Evolutionary conservation across 2,888 invertebrate genomes (phyloP).

Genomic region (Pristionchus fissidentatus): DNA sequence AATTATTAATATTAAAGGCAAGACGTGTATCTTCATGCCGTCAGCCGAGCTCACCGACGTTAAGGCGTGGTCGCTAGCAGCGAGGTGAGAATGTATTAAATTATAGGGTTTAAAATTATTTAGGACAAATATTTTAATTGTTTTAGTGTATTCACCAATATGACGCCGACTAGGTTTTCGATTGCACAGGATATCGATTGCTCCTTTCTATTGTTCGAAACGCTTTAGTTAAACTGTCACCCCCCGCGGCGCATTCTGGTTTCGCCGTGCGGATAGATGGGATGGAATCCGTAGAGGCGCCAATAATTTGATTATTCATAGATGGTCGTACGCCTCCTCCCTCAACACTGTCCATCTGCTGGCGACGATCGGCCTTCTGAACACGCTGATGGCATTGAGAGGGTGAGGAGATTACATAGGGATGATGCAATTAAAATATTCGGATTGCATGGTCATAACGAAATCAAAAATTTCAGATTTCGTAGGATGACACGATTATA

Average conservation of each 20-base stretch:
- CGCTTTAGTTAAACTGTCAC: no score
- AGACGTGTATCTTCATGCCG: constrained; percentile 72
- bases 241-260: no score
- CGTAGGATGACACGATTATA: no score
- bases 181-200: not conserved
- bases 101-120: no score
- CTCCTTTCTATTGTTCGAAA: no score
- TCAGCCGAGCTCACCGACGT: constrained; percentile 40
- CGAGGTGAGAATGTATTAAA: constrained; percentile 8
- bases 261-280: no score
- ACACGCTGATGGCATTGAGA: constrained; percentile 97
- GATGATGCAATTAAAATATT: not conserved
- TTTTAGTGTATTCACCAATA: no score
- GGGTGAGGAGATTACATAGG: constrained; percentile 7
- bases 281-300: constrained; percentile 29
- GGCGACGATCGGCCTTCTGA: constrained; percentile 92
- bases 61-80: not conserved
- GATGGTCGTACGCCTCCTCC: constrained; percentile 96
- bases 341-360: constrained; percentile 95
- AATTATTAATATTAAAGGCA: no score
- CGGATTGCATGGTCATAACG: not conserved
- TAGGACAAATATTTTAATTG: no score
- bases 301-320: constrained; percentile 76
- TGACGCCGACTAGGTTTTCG: constrained; percentile 54
- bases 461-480: not conserved